Evolutionary conservation across 2,113 vertebrate species (phyloP).

Genomic region (Neolamprologus brichardi): DNA sequence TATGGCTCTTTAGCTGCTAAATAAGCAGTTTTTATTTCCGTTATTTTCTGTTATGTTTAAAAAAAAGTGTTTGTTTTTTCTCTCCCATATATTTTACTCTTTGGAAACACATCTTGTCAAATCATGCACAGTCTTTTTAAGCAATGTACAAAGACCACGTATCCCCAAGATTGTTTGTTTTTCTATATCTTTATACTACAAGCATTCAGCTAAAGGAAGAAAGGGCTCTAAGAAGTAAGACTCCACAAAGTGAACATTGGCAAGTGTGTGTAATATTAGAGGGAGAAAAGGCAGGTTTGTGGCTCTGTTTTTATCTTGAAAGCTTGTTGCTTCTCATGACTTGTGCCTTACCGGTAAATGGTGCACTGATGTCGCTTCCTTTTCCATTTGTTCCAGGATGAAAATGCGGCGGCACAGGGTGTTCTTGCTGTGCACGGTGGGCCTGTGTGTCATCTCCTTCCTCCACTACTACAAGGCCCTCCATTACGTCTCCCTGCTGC

Average conservation of each 20-base stretch:
- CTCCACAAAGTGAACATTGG: neutral
- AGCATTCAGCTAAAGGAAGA: neutral
- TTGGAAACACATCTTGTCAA: neutral
- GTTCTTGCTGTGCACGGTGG: constrained; percentile 98
- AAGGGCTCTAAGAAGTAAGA: neutral
- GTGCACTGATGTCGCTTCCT: neutral
- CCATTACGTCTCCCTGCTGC: constrained; percentile 93
- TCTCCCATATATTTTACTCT: neutral
- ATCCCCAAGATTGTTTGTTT: neutral
- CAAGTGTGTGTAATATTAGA: neutral
- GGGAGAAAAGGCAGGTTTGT: neutral
- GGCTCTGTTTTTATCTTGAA: neutral
- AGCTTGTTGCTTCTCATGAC: neutral
- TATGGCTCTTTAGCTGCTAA: neutral
- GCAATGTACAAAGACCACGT: neutral
- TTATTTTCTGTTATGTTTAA: neutral
- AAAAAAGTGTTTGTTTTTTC: neutral
- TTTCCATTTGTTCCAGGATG: constrained; percentile 74
- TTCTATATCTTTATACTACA: neutral
- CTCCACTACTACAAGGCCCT: constrained; percentile 98
- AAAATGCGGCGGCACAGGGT: constrained; percentile 99
- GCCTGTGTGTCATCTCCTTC: constrained; percentile 98
- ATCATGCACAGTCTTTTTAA: neutral
- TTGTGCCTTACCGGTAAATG: neutral
- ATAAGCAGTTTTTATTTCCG: neutral